These are phyloP conservation scores for Torymus texanus DNA, from an alignment of 2,888 invertebrate species.

Conservation along the genomic window DNA sequence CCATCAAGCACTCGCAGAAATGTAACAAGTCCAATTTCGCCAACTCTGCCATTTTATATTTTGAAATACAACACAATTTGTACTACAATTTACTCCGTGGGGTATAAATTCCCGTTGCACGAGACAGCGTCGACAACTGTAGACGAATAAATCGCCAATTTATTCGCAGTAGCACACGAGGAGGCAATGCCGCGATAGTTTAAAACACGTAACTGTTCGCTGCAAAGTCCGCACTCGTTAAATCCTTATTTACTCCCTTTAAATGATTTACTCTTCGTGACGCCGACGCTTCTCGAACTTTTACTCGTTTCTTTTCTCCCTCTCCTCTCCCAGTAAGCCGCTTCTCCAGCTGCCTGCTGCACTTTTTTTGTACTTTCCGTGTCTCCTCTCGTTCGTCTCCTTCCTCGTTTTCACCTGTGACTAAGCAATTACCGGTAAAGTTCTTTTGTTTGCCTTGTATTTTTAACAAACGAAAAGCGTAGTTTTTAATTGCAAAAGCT, in stretches of 20 bases:
- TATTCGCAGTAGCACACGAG: constrained; percentile 36
- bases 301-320: neutral
- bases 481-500: no score
- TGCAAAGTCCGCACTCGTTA: constrained; percentile 44
- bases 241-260: constrained; percentile 48
- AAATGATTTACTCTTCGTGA: constrained; percentile 44
- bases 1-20: no score
- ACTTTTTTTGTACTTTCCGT: neutral
- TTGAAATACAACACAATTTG: constrained; percentile 12
- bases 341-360: neutral
- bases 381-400: neutral
- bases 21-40: no score
- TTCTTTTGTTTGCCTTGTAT: no score
- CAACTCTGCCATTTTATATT: neutral
- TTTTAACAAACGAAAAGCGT: no score
- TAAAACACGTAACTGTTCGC: constrained; percentile 47
- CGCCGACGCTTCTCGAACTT: constrained; percentile 29
- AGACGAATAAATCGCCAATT: constrained; percentile 47
- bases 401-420: no score
- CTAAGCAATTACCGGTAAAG: no score
- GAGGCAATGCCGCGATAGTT: constrained; percentile 23
- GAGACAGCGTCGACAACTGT: constrained; percentile 38
- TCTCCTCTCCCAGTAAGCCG: no score
- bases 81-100: constrained; percentile 16
- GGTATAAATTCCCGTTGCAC: constrained; percentile 42